Evolutionary conservation across 2,797 vertebrate species (phyloP).

Genomic region (Kryptopterus vitreolus): DNA sequence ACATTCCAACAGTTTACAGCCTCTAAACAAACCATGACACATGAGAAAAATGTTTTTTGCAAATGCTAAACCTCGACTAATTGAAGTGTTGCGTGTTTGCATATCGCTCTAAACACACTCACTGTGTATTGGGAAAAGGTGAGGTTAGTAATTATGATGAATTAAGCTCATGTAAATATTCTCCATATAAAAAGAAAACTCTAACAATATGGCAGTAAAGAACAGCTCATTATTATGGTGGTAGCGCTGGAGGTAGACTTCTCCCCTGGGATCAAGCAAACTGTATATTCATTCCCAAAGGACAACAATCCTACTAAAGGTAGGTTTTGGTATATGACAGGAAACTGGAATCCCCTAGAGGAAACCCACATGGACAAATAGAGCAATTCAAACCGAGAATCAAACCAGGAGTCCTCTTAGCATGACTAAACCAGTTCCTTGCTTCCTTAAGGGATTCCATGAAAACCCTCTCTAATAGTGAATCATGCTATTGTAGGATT

Average conservation of each 20-base stretch:
- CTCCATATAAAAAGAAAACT: not conserved
- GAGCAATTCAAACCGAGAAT: not conserved
- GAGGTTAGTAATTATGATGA: not conserved
- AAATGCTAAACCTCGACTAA: not conserved
- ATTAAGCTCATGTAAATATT: not conserved
- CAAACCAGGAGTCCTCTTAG: not conserved
- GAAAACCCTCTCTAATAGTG: not conserved
- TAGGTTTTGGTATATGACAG: not conserved
- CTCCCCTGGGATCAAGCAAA: not conserved
- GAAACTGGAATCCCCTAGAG: not conserved
- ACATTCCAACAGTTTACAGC: conserved; percentile 54
- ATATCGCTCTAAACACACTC: too few species aligned
- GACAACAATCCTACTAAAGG: not conserved
- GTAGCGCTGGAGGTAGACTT: not conserved
- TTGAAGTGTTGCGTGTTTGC: not conserved
- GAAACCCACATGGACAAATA: not conserved
- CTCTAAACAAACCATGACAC: conserved; percentile 42
- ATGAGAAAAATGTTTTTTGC: not conserved
- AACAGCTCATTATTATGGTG: not conserved
- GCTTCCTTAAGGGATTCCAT: not conserved
- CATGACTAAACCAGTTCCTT: not conserved
- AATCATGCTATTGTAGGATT: not conserved
- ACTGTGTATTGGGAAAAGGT: not conserved
- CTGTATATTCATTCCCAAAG: not conserved
- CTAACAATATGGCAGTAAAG: not conserved